Conservation (phyloP, 2,888 invertebrate genomes). For the Cryptops parisi region DNA sequence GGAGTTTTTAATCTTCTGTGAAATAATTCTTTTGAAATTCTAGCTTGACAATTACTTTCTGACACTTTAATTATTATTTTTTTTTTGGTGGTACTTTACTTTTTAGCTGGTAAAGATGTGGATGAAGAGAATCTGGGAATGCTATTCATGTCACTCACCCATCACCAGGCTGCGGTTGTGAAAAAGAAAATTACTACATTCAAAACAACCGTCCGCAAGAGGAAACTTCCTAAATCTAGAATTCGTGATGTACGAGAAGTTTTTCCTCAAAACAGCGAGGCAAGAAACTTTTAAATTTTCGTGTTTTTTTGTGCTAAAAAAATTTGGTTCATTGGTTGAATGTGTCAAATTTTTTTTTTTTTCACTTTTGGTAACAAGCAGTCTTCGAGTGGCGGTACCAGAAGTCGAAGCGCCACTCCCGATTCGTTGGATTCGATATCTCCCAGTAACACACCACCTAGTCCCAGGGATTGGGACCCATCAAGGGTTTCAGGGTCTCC, state of each 20-base stretch:
- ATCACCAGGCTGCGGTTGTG: slow-evolving; percentile 56
- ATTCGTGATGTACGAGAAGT: slow-evolving; percentile 71
- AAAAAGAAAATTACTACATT: slow-evolving; percentile 55
- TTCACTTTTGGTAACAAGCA: no score
- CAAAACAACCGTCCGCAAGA: slow-evolving; percentile 55
- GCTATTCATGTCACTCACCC: slow-evolving; percentile 27
- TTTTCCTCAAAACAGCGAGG: slow-evolving; percentile 14
- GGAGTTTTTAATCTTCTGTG: no score
- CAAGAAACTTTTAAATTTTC: no score
- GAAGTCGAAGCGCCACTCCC: slow-evolving; percentile 62
- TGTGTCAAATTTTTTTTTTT: neutral
- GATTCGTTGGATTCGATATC: slow-evolving; percentile 70
- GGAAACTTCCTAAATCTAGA: slow-evolving; percentile 36
- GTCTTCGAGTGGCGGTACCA: slow-evolving; percentile 55
- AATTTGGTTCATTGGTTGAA: neutral
- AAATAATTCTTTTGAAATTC: no score
- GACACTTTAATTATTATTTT: neutral
- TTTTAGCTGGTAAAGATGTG: slow-evolving; percentile 15
- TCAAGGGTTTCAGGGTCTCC: slow-evolving; percentile 3
- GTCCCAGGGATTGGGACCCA: slow-evolving; percentile 19
- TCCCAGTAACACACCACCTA: slow-evolving; percentile 32
- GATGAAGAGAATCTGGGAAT: slow-evolving; percentile 12
- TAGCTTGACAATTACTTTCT: no score
- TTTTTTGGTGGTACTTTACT: neutral
- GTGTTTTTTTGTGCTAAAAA: neutral